Evolutionary conservation across 2,797 vertebrate species (phyloP).

Genomic region (Notolabrus celidotus): DNA sequence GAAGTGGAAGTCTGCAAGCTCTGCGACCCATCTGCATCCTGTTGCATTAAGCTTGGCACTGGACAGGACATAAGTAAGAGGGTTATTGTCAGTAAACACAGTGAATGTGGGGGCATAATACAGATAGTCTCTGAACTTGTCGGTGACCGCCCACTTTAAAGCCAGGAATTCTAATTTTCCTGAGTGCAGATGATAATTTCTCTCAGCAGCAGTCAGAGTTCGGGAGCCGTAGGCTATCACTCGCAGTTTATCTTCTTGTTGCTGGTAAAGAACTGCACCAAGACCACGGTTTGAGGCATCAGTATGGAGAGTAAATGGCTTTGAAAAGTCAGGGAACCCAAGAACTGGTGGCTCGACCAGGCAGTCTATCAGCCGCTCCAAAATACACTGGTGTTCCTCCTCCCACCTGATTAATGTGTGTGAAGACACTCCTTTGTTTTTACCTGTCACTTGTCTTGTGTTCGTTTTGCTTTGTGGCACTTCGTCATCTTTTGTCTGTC

Average conservation of each 20-base stretch:
- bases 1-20: constrained; percentile 18
- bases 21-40: constrained; percentile 8
- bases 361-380: constrained; percentile 6
- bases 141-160: no score
- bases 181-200: no score
- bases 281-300: neutral
- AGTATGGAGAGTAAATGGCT: neutral
- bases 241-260: no score
- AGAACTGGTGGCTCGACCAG: neutral
- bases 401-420: neutral
- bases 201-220: no score
- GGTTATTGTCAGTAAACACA: neutral
- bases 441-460: no score
- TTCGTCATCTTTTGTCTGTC: no score
- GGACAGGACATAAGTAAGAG: neutral
- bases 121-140: neutral
- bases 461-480: no score
- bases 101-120: neutral
- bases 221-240: no score
- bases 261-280: no score
- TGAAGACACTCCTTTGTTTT: constrained; percentile 1
- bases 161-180: neutral
- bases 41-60: neutral
- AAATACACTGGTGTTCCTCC: neutral
- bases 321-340: neutral